Conservation (phyloP, 1,140 invertebrate genomes). For the Anastrepha obliqua region DNA sequence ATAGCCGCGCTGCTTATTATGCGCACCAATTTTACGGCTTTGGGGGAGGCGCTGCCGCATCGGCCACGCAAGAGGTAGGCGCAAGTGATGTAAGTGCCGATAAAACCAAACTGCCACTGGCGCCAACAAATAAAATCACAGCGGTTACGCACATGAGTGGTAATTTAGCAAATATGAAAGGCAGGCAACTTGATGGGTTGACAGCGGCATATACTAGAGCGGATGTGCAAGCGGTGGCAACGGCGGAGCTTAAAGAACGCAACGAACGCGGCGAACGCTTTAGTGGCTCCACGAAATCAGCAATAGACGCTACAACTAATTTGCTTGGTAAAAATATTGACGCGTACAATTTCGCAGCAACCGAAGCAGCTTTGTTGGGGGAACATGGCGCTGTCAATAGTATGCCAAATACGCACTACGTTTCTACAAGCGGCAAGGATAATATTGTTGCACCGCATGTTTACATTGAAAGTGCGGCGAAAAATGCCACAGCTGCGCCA, state of each 20-base stretch:
- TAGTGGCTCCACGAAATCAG: neutral
- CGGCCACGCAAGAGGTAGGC: neutral
- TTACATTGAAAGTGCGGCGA: neutral
- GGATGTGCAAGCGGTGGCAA: neutral
- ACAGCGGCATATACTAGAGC: neutral
- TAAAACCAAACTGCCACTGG: constrained; percentile 2
- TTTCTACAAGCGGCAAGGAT: neutral
- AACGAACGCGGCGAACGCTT: neutral
- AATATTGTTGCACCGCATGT: neutral
- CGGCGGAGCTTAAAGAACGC: neutral
- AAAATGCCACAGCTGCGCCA: neutral
- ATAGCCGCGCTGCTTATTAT: neutral
- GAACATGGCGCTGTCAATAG: neutral
- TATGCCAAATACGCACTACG: neutral
- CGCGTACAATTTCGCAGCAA: neutral
- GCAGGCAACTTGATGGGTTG: neutral
- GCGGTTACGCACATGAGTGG: neutral
- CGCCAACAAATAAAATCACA: neutral
- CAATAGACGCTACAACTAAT: neutral
- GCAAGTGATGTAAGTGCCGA: neutral
- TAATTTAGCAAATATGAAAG: neutral
- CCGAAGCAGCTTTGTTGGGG: no score
- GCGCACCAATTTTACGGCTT: neutral
- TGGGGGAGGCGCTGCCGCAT: neutral
- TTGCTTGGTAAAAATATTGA: neutral